Percentiles rank a stretch among this genome's conserved stretches.
phyloP scores from a whole-genome alignment of 2,113 vertebrate species.

The Pachycephala philippinensis region DNA sequence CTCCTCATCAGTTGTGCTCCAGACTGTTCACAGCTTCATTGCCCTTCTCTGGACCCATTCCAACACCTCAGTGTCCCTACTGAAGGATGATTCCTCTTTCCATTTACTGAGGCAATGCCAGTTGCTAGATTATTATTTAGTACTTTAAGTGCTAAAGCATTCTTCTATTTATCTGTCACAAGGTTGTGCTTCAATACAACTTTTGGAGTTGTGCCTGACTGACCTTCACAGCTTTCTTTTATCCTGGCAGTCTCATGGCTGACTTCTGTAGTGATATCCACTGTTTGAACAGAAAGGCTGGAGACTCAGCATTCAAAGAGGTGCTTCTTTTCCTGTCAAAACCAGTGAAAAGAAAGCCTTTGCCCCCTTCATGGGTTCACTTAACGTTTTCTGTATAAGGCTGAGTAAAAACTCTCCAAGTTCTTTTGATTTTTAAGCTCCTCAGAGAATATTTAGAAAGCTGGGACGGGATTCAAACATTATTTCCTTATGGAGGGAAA shows the following conservation, averaged over 20 bases:
- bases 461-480: neutral
- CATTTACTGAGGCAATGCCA: neutral
- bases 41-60: neutral
- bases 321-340: neutral
- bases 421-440: neutral
- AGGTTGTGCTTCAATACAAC: neutral
- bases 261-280: neutral
- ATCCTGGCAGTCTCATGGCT: neutral
- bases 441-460: neutral
- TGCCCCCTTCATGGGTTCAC: fast-evolving
- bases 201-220: neutral
- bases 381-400: neutral
- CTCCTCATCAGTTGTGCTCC: neutral
- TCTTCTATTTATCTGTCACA: neutral
- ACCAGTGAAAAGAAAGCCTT: neutral
- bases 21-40: neutral
- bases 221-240: neutral
- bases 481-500: neutral
- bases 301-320: neutral
- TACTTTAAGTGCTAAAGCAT: neutral
- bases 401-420: neutral
- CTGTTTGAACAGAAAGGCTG: neutral
- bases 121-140: neutral
- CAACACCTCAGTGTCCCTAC: neutral
- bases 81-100: neutral